A percentile compares a stretch with the other conserved stretches of the same genome.
phyloP scores from a whole-genome alignment of 2,888 invertebrate species.

The Lissonota sp. region DNA sequence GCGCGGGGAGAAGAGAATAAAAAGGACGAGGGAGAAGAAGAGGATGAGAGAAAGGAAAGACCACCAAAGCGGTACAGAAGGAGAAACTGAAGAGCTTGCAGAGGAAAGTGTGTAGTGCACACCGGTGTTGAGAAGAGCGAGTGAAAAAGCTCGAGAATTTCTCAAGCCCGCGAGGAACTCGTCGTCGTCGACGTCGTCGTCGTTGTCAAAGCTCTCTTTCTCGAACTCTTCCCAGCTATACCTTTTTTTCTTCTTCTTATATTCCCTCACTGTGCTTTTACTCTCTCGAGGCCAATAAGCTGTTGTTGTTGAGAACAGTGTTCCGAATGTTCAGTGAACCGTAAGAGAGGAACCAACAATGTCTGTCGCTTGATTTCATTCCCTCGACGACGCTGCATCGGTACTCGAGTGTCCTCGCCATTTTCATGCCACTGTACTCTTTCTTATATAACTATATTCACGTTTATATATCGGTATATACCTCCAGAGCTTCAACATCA shows the following conservation, averaged over 20 bases:
- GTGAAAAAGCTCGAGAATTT: slow-evolving; percentile 59
- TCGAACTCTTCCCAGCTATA: background rate
- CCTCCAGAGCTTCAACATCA: too few species aligned
- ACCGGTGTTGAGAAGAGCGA: slow-evolving; percentile 29
- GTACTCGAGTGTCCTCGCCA: slow-evolving; percentile 6
- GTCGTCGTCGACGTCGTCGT: slow-evolving; percentile 32
- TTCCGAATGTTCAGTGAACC: slow-evolving; percentile 64
- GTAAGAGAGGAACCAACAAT: slow-evolving; percentile 65
- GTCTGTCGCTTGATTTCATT: slow-evolving; percentile 64
- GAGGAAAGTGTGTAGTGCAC: slow-evolving; percentile 42
- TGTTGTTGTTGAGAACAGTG: slow-evolving; percentile 59
- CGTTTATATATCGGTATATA: too few species aligned
- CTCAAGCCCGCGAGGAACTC: slow-evolving; percentile 55
- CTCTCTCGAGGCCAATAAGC: slow-evolving; percentile 61
- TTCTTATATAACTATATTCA: slow-evolving; percentile 3
- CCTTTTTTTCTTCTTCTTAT: slow-evolving; percentile 11
- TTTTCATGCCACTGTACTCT: slow-evolving; percentile 8
- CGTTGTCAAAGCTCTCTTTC: slow-evolving; percentile 56
- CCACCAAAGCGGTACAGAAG: slow-evolving; percentile 38
- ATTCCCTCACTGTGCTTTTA: slow-evolving; percentile 27
- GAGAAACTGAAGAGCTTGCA: slow-evolving; percentile 28
- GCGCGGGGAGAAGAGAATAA: slow-evolving; percentile 3
- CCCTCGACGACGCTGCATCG: slow-evolving; percentile 45
- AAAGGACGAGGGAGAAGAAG: slow-evolving; percentile 24
- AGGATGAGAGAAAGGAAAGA: slow-evolving; percentile 25